These are phyloP conservation scores for Cryptus armator DNA, from an alignment of 2,888 invertebrate species.

Conservation along the genomic window DNA sequence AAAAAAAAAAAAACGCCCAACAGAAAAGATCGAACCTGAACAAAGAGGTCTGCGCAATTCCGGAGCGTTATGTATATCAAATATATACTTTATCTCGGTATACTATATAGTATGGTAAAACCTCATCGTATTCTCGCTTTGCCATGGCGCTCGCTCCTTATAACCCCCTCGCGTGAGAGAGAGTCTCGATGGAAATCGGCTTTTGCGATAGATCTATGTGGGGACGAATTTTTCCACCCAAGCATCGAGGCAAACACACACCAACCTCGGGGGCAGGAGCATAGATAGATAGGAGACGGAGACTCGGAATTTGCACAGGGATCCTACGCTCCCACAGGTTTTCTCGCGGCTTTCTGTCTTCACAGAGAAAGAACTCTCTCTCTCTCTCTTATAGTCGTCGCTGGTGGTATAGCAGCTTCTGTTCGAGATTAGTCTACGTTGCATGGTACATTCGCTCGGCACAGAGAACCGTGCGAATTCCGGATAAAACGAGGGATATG, in stretches of 20 bases:
- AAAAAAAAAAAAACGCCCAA: constrained; percentile 3
- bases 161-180: neutral
- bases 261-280: too few species aligned
- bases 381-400: neutral
- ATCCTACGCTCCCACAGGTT: neutral
- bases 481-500: neutral
- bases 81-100: constrained; percentile 9
- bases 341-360: neutral
- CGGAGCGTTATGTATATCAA: neutral
- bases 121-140: constrained; percentile 8
- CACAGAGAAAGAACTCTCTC: neutral
- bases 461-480: neutral
- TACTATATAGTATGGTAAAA: neutral
- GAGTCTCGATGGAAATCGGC: constrained; percentile 59
- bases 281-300: neutral
- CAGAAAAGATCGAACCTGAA: constrained; percentile 29
- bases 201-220: constrained; percentile 31
- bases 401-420: neutral
- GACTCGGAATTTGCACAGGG: constrained; percentile 23
- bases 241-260: neutral
- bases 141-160: neutral
- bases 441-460: constrained; percentile 23
- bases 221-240: constrained; percentile 53
- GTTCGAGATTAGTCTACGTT: constrained; percentile 22
- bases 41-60: constrained; percentile 46